phyloP scores from a whole-genome alignment of 1,140 invertebrate species.

The Belonocnema kinseyi region DNA sequence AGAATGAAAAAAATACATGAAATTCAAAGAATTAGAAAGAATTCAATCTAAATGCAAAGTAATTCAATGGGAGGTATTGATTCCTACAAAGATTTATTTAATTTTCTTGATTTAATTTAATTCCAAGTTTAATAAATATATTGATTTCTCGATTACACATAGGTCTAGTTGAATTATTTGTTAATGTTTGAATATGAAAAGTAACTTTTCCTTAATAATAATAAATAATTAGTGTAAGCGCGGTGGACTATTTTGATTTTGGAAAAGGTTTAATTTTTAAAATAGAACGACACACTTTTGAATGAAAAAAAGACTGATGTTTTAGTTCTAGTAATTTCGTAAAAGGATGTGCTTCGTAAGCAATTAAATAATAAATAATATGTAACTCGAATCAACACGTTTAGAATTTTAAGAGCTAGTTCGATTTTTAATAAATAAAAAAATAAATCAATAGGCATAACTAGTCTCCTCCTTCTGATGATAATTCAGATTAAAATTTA shows the following conservation, averaged over 20 bases:
- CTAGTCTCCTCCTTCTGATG: neutral
- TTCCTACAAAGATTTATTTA: too few relatives aligned
- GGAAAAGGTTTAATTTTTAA: neutral
- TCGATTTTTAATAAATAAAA: neutral
- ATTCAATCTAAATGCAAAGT: too few relatives aligned
- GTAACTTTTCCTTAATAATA: neutral
- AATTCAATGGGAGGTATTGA: too few relatives aligned
- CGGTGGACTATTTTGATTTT: neutral
- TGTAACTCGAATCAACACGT: neutral
- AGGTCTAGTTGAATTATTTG: too few relatives aligned
- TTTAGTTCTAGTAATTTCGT: neutral
- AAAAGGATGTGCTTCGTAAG: neutral
- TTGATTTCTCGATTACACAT: too few relatives aligned
- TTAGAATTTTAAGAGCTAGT: neutral
- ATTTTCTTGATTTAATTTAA: too few relatives aligned
- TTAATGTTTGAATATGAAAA: too few relatives aligned
- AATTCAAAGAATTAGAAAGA: too few relatives aligned
- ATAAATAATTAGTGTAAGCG: neutral
- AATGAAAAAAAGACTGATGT: slow-evolving; percentile 20
- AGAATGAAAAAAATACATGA: too few relatives aligned
- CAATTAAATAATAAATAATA: neutral
- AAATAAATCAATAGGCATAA: neutral
- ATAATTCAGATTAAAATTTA: neutral
- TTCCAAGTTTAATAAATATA: too few relatives aligned
- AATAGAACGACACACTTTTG: neutral